These are phyloP conservation scores for Pterocles orientalis DNA, from an alignment of 2,113 vertebrate species.

Conservation along the genomic window DNA sequence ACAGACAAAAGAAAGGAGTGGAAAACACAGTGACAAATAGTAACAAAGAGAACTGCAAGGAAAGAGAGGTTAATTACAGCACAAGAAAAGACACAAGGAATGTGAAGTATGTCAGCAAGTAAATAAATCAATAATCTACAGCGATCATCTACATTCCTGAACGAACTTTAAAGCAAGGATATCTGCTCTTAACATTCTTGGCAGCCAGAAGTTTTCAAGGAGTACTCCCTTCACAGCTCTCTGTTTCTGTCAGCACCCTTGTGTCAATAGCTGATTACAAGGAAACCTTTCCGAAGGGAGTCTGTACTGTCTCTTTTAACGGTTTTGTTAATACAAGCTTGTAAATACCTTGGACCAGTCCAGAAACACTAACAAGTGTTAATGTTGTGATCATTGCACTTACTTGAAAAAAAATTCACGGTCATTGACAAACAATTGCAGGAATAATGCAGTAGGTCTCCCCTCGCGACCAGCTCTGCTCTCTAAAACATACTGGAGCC, in stretches of 20 bases:
- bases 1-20: neutral
- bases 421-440: neutral
- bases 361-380: neutral
- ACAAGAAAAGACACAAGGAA: conserved; percentile 18
- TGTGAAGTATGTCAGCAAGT: conserved; percentile 45
- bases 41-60: neutral
- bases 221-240: neutral
- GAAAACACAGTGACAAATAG: neutral
- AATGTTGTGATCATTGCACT: neutral
- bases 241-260: neutral
- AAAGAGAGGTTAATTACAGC: conserved; percentile 7
- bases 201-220: neutral
- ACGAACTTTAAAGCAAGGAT: conserved; percentile 13
- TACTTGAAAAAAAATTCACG: neutral
- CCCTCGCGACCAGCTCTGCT: neutral
- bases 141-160: conserved; percentile 44
- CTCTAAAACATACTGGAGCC: neutral
- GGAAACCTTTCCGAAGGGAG: neutral
- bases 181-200: neutral
- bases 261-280: neutral
- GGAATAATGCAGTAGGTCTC: neutral
- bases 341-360: neutral
- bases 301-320: neutral
- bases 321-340: neutral
- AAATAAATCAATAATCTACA: conserved; percentile 55